Evolutionary conservation across 2,113 vertebrate species (phyloP), one percentile per base, ranked within the genome.

Genomic region (Otis tarda): DNA sequence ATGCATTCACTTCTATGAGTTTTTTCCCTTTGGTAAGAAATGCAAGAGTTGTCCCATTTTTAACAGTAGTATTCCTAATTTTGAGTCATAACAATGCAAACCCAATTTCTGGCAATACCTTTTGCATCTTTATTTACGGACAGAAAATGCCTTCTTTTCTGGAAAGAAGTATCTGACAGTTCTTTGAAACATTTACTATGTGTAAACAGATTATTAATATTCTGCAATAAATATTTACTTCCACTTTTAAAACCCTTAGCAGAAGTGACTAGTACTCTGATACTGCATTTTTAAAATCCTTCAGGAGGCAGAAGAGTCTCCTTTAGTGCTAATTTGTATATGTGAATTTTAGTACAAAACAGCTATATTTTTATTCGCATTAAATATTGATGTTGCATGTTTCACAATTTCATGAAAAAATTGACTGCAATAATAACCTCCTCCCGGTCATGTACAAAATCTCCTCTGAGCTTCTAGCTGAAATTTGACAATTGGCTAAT

Each of bases 361-460:
- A 93, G 31, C 63, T 85, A 24, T 87, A 90, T 53, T 81, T 96
- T 96, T 81, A 67, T 74, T 67, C 53, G 37, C 33, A 90, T 97
- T 90, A 95, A 94, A 83, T 94, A 95, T 96, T 97, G 73, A 82
- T 92, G 50, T 63, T 85, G 18, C 69, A 43, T 93, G 45, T 89
- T 97, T 83, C 83, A 60, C 25, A 82, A 71, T 79, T 79, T 25
- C 75, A 53, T 21, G 30, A 64, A 86, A 94, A 63, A 55, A 94
- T 13, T 87, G 69, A 81, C 70, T 93, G 53, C 69, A 79, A 25
- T 90, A 95, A 86, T 69, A 64, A 89, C 75, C 30, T 94, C 56
- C 37, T 89, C 37, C 59, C 80, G 60, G 31, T 59, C 45, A 78
- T 69, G 64, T 82, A 67, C 53, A 80, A 93, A 93, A 71, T 64